These are phyloP conservation scores for Philhelius pedissequus DNA, from an alignment of 2,888 invertebrate species.

Conservation along the genomic window DNA sequence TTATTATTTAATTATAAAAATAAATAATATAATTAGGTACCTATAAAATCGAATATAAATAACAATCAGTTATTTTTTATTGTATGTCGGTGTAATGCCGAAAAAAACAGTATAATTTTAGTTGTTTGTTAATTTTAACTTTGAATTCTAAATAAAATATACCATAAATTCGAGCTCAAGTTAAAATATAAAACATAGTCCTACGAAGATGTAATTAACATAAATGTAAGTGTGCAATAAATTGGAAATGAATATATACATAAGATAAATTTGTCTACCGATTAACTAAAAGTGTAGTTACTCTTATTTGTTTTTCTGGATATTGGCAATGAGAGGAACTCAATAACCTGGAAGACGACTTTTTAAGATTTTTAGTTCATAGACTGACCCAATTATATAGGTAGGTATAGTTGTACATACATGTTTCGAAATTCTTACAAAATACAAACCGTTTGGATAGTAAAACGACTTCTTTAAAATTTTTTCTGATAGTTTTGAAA, in stretches of 20 bases:
- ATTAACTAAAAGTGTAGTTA: neutral
- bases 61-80: neutral
- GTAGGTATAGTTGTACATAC: too few relatives aligned
- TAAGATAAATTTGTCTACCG: neutral
- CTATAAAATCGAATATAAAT: neutral
- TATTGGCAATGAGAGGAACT: too few relatives aligned
- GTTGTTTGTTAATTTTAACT: constrained; percentile 6
- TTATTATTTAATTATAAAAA: constrained; percentile 57
- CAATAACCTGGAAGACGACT: too few relatives aligned
- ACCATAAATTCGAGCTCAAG: constrained; percentile 27
- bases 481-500: too few relatives aligned
- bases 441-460: too few relatives aligned
- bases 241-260: neutral
- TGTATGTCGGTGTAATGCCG: constrained; percentile 10
- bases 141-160: constrained; percentile 11
- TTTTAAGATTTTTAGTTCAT: too few relatives aligned
- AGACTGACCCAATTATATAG: too few relatives aligned
- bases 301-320: neutral
- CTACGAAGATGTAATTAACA: constrained; percentile 42
- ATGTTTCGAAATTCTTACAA: too few relatives aligned
- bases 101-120: constrained; percentile 13
- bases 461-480: too few relatives aligned
- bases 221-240: constrained; percentile 32
- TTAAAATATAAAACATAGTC: constrained; percentile 30
- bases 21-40: neutral